Percentiles rank a stretch among this genome's conserved stretches.
phyloP scores from a whole-genome alignment of 2,888 invertebrate species.

The Iphiclides podalirius region DNA sequence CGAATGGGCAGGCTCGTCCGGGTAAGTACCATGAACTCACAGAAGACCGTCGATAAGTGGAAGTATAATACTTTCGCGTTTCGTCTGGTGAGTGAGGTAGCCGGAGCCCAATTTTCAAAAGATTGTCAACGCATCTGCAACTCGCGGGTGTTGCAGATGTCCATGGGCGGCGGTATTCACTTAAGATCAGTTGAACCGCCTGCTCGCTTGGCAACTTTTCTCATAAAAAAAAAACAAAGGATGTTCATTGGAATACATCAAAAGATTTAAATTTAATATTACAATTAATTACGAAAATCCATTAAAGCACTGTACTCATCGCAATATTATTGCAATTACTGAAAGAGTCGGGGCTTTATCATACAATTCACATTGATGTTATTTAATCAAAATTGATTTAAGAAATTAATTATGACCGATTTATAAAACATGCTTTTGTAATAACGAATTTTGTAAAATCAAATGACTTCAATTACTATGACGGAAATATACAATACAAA shows the following conservation, averaged over 20 bases:
- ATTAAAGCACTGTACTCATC: constrained; percentile 10
- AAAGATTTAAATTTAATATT: constrained; percentile 9
- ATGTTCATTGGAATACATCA: neutral
- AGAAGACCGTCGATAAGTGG: no score
- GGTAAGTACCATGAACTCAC: no score
- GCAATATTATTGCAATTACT: constrained; percentile 14
- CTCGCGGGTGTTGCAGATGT: no score
- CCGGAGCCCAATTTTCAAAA: no score
- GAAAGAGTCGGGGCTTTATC: constrained; percentile 4
- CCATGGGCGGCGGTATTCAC: no score
- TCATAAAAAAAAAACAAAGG: neutral
- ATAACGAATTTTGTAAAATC: neutral
- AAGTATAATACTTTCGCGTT: no score
- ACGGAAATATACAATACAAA: neutral
- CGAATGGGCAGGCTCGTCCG: no score
- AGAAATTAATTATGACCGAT: neutral
- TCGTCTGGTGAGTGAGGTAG: no score
- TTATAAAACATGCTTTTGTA: constrained; percentile 7
- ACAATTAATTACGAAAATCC: constrained; percentile 9
- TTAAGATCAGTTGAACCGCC: no score
- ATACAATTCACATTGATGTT: constrained; percentile 13
- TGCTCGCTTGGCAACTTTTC: no score
- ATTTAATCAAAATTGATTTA: no score
- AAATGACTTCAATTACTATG: neutral
- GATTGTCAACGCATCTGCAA: no score